Conservation (phyloP, 1,140 invertebrate species). For the Aphelinus certus region DNA sequence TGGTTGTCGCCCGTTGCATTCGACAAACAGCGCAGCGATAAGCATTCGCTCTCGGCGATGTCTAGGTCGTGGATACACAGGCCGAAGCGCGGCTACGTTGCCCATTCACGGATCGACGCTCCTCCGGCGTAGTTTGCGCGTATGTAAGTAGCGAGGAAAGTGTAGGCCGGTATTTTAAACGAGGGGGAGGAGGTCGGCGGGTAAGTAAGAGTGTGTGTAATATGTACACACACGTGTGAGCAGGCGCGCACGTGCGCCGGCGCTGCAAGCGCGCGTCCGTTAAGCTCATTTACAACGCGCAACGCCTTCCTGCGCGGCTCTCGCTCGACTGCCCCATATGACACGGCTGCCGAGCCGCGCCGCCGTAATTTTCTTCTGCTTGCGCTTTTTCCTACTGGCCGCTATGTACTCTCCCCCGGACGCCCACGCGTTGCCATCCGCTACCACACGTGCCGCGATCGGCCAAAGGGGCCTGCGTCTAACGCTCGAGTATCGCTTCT, state of each 20-base stretch:
- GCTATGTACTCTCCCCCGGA: too few relatives aligned
- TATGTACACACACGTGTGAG: too few relatives aligned
- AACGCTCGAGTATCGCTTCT: too few relatives aligned
- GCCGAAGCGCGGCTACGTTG: too few relatives aligned
- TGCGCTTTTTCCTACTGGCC: neutral
- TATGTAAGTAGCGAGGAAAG: neutral
- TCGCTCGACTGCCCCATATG: conserved; percentile 29
- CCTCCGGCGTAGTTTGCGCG: neutral
- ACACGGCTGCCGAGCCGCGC: neutral
- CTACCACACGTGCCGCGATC: too few relatives aligned
- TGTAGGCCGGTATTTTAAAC: conserved; percentile 12
- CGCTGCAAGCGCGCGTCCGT: conserved; percentile 15
- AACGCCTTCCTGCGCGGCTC: conserved; percentile 20
- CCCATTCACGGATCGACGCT: too few relatives aligned
- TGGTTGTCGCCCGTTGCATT: too few relatives aligned
- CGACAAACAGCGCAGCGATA: too few relatives aligned
- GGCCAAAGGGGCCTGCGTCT: too few relatives aligned
- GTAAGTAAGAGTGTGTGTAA: neutral
- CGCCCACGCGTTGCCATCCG: conserved; percentile 3
- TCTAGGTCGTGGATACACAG: too few relatives aligned
- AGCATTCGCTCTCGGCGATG: too few relatives aligned
- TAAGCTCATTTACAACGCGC: conserved; percentile 17
- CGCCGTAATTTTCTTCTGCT: conserved; percentile 12
- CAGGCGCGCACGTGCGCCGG: neutral
- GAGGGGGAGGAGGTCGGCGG: neutral